Evolutionary conservation across 2,888 invertebrate species (phyloP).

Genomic region (Brenthis hecate): DNA sequence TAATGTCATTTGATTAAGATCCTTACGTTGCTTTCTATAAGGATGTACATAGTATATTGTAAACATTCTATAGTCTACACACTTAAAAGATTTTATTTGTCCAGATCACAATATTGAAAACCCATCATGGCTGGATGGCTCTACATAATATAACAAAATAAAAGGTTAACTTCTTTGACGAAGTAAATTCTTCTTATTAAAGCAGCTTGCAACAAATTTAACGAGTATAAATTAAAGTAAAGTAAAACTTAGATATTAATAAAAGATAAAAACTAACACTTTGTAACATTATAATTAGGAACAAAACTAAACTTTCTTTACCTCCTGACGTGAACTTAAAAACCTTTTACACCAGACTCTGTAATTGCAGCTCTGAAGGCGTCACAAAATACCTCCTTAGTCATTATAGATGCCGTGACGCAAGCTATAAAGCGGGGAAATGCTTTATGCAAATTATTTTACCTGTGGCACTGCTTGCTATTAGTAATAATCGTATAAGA

Average conservation of each 20-base stretch:
- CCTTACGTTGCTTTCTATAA: too few species aligned
- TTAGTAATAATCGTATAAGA: slow-evolving; percentile 47
- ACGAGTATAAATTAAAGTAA: not conserved
- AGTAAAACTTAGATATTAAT: slow-evolving; percentile 3
- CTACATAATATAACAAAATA: too few species aligned
- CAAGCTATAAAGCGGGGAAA: slow-evolving; percentile 67
- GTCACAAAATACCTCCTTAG: slow-evolving; percentile 70
- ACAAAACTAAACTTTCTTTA: slow-evolving; percentile 24
- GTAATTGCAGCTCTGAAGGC: slow-evolving; percentile 72
- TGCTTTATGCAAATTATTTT: slow-evolving; percentile 74
- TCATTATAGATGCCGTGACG: slow-evolving; percentile 76
- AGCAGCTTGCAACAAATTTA: too few species aligned
- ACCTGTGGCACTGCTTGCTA: slow-evolving; percentile 45
- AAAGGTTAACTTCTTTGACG: too few species aligned
- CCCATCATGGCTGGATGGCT: too few species aligned
- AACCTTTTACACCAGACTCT: slow-evolving; percentile 65
- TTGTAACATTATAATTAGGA: slow-evolving; percentile 23
- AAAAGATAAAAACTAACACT: slow-evolving; percentile 14
- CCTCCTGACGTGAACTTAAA: slow-evolving; percentile 56
- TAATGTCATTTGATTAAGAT: too few species aligned
- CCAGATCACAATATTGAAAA: too few species aligned
- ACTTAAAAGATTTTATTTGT: too few species aligned
- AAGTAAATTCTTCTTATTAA: too few species aligned
- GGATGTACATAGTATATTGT: too few species aligned
- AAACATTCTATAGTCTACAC: too few species aligned